Evolutionary conservation across 2,113 vertebrate species (phyloP), one percentile per base, ranked within the genome.

Genomic region (Paralichthys olivaceus): DNA sequence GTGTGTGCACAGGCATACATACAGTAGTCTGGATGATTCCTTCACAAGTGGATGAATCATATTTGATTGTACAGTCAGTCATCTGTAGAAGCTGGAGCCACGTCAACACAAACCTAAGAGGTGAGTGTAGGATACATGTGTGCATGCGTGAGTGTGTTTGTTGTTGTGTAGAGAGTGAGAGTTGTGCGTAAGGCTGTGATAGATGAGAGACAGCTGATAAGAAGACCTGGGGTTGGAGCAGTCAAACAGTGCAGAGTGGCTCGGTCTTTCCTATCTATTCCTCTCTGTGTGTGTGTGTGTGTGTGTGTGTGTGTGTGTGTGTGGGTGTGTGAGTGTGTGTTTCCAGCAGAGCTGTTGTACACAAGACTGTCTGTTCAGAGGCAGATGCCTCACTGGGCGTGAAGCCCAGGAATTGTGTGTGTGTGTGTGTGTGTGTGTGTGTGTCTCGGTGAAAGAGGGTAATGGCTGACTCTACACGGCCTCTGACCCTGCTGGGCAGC

Each of bases 401-500:
- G 82, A 89, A 91, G 92, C 91, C 94, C 94, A 94, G 94, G 94
- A 95, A 93, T 80, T 79, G 67, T 65, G 60, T 60, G 61, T 78
- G 74, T 70, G 66, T 69, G 53, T 54, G 49, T 57, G 65, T 76
- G 55, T 58, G 64, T 54, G 47, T 80, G 85, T 88, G 72, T 87
- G 72, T 81, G 84, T 87, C n/a, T 84, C 59, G 40, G 81, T 86
- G 86, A 95, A 37, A 85, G 83, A 87, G 87, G 84, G 87, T 90
- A 92, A 90, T 51, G 88, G 93, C 94, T 93, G 93, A 92, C 94
- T 93, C 94, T 83, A 84, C 85, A 67, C 78, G 92, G 87, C 95
- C 95, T 94, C 90, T 95, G 95, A 94, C 95, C 93, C 75, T 7
- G 63, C 15, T 80, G 89, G 90, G 93, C 93, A 91, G 90, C 91